Conservation (phyloP, 2,797 vertebrate genomes). For the Cyclura pinguis region DNA sequence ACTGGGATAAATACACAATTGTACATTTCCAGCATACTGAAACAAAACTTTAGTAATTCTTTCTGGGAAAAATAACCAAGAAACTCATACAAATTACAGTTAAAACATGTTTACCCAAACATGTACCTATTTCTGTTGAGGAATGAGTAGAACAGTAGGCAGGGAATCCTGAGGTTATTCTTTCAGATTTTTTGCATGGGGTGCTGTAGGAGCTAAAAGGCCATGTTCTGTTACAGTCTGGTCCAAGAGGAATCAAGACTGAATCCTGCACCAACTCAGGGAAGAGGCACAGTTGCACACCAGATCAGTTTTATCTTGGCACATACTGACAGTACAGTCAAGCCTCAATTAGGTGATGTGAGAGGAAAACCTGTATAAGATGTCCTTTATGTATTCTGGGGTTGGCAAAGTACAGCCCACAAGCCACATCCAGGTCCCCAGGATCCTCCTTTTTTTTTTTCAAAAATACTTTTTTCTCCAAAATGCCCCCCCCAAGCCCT, state of each 20-base stretch:
- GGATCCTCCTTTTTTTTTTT: too few species aligned
- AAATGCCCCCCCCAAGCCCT: too few species aligned
- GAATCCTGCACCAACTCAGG: not conserved
- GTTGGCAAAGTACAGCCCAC: not conserved
- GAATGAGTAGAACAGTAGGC: not conserved
- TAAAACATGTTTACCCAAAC: not conserved
- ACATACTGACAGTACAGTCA: not conserved
- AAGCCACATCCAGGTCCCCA: not conserved
- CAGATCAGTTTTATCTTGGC: not conserved
- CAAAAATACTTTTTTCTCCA: too few species aligned
- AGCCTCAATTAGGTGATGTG: not conserved
- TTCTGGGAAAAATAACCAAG: not conserved
- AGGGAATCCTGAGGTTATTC: not conserved
- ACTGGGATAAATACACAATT: too few species aligned
- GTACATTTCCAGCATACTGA: not conserved
- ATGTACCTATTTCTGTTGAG: not conserved
- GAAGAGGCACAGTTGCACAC: not conserved
- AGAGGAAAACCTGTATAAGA: not conserved
- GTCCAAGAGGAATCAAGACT: too few species aligned
- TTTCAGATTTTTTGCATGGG: not conserved
- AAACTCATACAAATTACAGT: not conserved
- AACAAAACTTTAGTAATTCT: not conserved
- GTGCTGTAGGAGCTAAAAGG: not conserved
- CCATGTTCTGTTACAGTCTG: not conserved
- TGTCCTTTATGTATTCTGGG: not conserved